phyloP scores from a whole-genome alignment of 1,140 invertebrate species.

The Zaprionus davidi region DNA sequence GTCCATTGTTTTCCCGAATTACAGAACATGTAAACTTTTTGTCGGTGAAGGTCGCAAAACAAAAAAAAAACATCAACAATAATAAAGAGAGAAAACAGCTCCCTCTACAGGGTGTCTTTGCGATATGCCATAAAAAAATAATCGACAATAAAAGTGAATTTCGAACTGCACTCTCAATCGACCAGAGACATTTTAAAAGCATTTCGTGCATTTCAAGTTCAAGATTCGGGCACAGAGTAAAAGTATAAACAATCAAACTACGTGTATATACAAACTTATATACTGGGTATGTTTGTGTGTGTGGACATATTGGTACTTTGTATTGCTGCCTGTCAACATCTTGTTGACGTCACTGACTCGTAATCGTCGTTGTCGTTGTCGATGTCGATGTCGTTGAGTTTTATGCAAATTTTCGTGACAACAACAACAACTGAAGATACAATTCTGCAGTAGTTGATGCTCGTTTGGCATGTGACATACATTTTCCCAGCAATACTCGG shows the following conservation, averaged over 20 bases:
- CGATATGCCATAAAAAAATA: background rate
- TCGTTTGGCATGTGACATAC: conserved; percentile 39
- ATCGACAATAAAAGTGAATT: conserved; percentile 23
- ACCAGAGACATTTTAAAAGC: conserved; percentile 23
- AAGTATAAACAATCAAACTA: conserved; percentile 16
- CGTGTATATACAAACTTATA: conserved; percentile 23
- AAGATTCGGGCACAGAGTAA: conserved; percentile 38
- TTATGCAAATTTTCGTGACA: conserved; percentile 44
- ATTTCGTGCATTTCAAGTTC: conserved; percentile 53
- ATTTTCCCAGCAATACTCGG: conserved; percentile 27
- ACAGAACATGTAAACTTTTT: conserved; percentile 18
- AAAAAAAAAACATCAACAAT: background rate
- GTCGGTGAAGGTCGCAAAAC: conserved; percentile 11
- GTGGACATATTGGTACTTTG: conserved; percentile 34
- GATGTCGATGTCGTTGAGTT: conserved; percentile 35
- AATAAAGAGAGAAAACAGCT: background rate
- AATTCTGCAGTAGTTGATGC: conserved; percentile 17
- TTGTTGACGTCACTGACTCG: conserved; percentile 53
- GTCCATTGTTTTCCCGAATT: conserved; percentile 29
- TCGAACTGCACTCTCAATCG: conserved; percentile 40
- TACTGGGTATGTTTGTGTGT: background rate
- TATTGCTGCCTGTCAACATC: conserved; percentile 30
- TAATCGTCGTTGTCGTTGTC: conserved; percentile 29
- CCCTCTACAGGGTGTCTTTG: background rate
- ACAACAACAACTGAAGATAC: background rate